These are phyloP conservation scores for Carlito syrichta DNA, from an alignment of 2,113 vertebrate species.

Conservation along the genomic window DNA sequence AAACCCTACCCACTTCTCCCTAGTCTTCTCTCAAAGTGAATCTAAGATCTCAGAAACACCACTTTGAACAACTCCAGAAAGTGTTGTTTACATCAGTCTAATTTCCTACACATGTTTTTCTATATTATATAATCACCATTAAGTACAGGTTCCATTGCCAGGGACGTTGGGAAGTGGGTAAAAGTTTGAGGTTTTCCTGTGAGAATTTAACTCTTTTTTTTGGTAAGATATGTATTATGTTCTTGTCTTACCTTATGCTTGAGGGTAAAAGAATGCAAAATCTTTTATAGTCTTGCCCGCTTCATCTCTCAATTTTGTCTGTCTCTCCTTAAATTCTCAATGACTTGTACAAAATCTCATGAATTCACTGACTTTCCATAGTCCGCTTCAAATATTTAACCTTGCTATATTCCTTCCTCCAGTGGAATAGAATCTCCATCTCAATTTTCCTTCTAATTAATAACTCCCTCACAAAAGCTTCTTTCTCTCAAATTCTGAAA, in stretches of 20 bases:
- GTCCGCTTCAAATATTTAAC: background rate
- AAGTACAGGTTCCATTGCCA: background rate
- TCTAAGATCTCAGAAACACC: background rate
- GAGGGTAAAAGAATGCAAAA: constrained; percentile 11
- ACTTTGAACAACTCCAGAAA: background rate
- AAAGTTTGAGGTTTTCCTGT: background rate
- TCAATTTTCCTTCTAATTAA: background rate
- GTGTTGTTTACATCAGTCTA: background rate
- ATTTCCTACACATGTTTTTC: background rate
- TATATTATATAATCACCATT: background rate
- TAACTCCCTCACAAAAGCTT: background rate
- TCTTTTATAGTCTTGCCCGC: background rate
- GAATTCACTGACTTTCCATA: background rate
- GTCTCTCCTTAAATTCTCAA: background rate
- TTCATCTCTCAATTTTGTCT: background rate
- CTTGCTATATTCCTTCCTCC: background rate
- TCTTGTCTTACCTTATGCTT: background rate
- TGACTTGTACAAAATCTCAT: background rate
- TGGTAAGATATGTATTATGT: background rate
- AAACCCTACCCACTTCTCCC: background rate
- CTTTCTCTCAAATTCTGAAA: background rate
- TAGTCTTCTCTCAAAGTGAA: background rate
- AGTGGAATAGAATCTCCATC: background rate
- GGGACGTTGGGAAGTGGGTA: background rate
- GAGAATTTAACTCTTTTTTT: constrained; percentile 14